These are phyloP conservation scores for Melolontha melolontha DNA, from an alignment of 2,888 invertebrate species.

Conservation along the genomic window DNA sequence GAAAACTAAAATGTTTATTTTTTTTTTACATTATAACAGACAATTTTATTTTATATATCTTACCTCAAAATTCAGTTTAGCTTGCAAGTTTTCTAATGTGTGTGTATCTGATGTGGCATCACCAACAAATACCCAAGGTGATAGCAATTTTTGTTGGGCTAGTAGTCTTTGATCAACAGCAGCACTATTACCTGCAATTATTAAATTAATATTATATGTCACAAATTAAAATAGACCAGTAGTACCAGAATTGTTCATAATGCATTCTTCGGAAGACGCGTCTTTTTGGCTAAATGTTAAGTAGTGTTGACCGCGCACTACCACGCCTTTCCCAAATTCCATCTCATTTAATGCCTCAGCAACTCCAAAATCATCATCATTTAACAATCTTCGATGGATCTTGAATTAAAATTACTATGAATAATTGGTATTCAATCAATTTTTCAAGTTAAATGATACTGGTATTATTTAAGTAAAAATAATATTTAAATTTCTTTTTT, in stretches of 20 bases:
- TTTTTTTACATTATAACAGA: too few species aligned
- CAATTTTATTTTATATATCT: background rate
- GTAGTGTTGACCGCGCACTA: constrained; percentile 70
- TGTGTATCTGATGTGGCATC: constrained; percentile 14
- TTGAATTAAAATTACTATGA: constrained; percentile 52
- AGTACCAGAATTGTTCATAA: background rate
- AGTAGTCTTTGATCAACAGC: constrained; percentile 64
- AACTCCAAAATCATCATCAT: constrained; percentile 80
- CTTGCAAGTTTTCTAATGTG: constrained; percentile 27
- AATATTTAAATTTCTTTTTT: too few species aligned
- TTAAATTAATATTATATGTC: background rate
- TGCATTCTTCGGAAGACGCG: background rate
- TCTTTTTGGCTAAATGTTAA: constrained; percentile 52
- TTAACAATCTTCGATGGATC: constrained; percentile 76
- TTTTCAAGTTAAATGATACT: too few species aligned
- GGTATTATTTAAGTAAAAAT: too few species aligned
- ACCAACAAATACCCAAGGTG: constrained; percentile 72
- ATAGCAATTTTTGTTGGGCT: constrained; percentile 69
- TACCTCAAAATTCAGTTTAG: constrained; percentile 40
- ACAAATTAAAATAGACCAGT: background rate
- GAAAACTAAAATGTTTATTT: constrained; percentile 62
- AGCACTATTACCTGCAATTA: constrained; percentile 26
- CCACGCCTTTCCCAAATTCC: constrained; percentile 68
- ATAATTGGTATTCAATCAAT: too few species aligned
- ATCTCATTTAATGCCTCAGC: constrained; percentile 78